phyloP scores from a whole-genome alignment of 1,140 invertebrate genomes.

The Drosophila hydei region DNA sequence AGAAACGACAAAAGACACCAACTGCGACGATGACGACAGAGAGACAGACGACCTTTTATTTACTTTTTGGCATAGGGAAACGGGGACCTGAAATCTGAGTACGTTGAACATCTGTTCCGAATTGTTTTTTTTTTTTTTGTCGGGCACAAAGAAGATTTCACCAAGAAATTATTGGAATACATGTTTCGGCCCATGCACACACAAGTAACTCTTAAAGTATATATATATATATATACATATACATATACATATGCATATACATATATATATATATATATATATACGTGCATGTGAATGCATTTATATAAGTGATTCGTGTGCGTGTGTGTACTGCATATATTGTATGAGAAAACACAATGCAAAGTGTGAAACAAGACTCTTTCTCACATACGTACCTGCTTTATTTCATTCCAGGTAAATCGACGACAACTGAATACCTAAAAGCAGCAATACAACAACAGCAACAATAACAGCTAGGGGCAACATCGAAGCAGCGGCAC shows the following conservation, averaged over 20 bases:
- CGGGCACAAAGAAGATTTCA: conserved; percentile 55
- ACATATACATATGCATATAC: neutral
- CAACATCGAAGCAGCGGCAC: conserved; percentile 58
- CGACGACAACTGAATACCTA: conserved; percentile 77
- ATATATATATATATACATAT: neutral
- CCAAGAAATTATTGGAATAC: conserved; percentile 53
- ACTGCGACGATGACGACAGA: conserved; percentile 8
- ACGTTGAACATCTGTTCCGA: conserved; percentile 66
- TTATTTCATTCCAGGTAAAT: conserved; percentile 82
- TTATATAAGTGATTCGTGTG: conserved; percentile 28
- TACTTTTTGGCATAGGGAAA: conserved; percentile 46
- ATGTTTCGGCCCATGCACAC: conserved; percentile 41
- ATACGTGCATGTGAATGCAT: conserved; percentile 33
- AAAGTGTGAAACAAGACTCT: conserved; percentile 81
- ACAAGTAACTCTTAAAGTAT: conserved; percentile 16
- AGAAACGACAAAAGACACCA: conserved; percentile 46
- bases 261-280: conserved; percentile 6
- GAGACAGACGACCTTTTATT: conserved; percentile 54
- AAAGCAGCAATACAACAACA: conserved; percentile 51
- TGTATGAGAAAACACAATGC: conserved; percentile 61
- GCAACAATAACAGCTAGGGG: conserved; percentile 35
- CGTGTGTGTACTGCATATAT: conserved; percentile 33
- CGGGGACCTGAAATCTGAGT: conserved; percentile 71
- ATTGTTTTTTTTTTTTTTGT: conserved; percentile 42
- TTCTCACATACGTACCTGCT: conserved; percentile 77